phyloP scores from a whole-genome alignment of 2,797 vertebrate species.

The Odontamblyopus rebecca region DNA sequence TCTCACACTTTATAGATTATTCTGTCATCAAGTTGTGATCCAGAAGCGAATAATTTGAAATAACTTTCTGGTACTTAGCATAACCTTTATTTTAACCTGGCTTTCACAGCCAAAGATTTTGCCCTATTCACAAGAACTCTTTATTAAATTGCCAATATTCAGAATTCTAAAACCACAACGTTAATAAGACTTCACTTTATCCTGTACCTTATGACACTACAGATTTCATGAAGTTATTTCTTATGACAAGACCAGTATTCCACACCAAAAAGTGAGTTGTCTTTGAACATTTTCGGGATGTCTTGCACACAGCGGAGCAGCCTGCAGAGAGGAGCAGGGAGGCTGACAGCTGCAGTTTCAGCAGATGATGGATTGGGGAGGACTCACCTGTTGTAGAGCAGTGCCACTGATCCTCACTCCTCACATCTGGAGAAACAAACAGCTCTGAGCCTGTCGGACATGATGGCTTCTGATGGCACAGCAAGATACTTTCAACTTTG shows the following conservation, averaged over 20 bases:
- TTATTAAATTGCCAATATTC: neutral
- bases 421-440: slow-evolving; percentile 37
- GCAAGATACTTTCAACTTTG: neutral
- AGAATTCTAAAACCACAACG: neutral
- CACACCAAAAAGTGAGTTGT: neutral
- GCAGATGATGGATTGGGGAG: slow-evolving; percentile 67
- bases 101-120: too few species aligned
- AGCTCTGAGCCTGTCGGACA: slow-evolving; percentile 55
- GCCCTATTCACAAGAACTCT: neutral
- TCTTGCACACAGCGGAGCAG: neutral
- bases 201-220: neutral
- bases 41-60: neutral
- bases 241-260: neutral
- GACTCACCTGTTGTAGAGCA: slow-evolving; percentile 70
- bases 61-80: too few species aligned
- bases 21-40: too few species aligned
- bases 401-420: slow-evolving; percentile 60
- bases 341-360: slow-evolving; percentile 28
- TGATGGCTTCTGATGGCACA: slow-evolving; percentile 17
- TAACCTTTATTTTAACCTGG: too few species aligned
- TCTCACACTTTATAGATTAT: neutral
- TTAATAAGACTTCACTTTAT: neutral
- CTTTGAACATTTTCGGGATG: slow-evolving; percentile 3
- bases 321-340: slow-evolving; percentile 21
- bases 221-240: neutral